Base-by-base conservation (phyloP, 2,113 vertebrate genomes). In the Hiodon alosoides region DNA sequence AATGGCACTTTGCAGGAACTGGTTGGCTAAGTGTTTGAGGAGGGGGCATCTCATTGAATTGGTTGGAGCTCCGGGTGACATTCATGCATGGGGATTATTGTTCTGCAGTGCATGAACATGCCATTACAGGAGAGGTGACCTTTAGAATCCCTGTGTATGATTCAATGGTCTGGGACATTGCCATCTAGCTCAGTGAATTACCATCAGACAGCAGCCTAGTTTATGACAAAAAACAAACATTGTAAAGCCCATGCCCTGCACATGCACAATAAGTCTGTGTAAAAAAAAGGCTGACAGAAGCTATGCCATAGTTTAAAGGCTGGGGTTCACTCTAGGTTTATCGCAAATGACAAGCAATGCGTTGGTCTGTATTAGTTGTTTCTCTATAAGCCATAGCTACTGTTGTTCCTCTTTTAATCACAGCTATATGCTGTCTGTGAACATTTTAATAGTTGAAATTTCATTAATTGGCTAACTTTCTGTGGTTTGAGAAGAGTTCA, bases 41-140 rank as follows among this genome's bases (percentile, higher is more conserved):
- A 65, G 62, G 31, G 48, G 48, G 48, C 7, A 50, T 57, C 55
- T 72, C 57, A 50, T 60, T 60, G 46, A 17, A 57, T 16, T 72
- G 14, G 75, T 64, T 62, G 66, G 7, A 72, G 52, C 73, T 11
- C 10, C 55, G 66, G 59, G 61, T 59, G 57, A 67, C 71, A 75
- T 64, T 76, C 80, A 86, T 84, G 85, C 86, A 85, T 61, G 80
- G 67, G 77, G 48, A 60, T 67, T 68, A 59, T 54, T 67, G 73
- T 51, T 75, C 46, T 65, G 48, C 69, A 72, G 61, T 17, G 69
- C 70, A 79, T 7, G 66, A 69, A 78, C 86, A 88, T 85, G 88
- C 87, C 73, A 79, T 73, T 83, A 81, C 77, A 67, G 69, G 53
- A 80, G 72, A 66, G 62, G 75, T 46, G 13, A 76, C 47, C 59